These are phyloP conservation scores for Lamproptera curius DNA, from an alignment of 2,888 invertebrate genomes.

Conservation along the genomic window DNA sequence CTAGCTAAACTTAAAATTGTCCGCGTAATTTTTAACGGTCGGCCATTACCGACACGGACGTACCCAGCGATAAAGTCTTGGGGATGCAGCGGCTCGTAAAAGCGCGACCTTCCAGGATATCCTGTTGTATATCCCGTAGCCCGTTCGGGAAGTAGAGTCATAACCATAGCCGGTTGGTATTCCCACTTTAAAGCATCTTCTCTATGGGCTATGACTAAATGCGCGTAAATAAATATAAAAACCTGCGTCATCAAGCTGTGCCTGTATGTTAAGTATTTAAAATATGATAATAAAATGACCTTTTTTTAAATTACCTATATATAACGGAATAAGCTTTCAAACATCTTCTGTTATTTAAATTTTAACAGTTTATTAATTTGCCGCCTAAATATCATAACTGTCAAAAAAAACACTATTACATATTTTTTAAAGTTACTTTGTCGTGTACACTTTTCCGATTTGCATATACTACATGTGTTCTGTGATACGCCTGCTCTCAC, in stretches of 20 bases:
- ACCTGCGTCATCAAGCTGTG: neutral
- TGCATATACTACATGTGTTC: too few relatives aligned
- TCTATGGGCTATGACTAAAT: too few relatives aligned
- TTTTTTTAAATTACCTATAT: neutral
- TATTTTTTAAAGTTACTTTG: too few relatives aligned
- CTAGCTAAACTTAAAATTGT: neutral
- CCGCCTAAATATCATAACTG: too few relatives aligned
- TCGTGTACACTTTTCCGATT: too few relatives aligned
- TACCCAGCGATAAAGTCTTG: constrained; percentile 10
- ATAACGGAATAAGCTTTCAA: neutral
- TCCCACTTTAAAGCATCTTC: constrained; percentile 26
- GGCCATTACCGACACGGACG: neutral
- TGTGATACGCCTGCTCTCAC: too few relatives aligned
- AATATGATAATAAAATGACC: neutral
- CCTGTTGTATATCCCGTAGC: constrained; percentile 39
- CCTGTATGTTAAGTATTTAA: too few relatives aligned
- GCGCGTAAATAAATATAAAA: too few relatives aligned
- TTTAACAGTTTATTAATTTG: neutral
- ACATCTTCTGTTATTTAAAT: neutral
- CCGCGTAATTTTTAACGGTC: neutral
- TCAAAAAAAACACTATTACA: too few relatives aligned
- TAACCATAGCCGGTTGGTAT: constrained; percentile 39
- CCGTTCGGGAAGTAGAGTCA: constrained; percentile 28
- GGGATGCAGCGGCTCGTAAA: constrained; percentile 42
- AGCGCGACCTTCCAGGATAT: constrained; percentile 46